Percentiles rank a stretch among this genome's conserved stretches.
phyloP scores from a whole-genome alignment of 2,888 invertebrate species.

The Euzophera pinguis region DNA sequence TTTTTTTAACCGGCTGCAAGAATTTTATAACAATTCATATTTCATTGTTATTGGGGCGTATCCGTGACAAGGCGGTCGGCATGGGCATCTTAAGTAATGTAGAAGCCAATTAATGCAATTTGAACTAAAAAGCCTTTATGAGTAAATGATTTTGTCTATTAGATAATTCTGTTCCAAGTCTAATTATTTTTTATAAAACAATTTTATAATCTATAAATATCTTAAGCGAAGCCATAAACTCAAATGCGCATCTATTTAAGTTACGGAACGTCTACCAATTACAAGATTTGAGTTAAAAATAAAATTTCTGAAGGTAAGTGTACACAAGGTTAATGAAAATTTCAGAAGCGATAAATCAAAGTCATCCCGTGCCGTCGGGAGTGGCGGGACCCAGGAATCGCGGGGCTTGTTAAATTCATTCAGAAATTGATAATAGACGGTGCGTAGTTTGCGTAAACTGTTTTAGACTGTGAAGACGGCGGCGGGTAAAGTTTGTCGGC shows the following conservation, averaged over 20 bases:
- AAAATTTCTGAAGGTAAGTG: neutral
- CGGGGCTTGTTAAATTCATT: constrained; percentile 25
- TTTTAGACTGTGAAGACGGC: constrained; percentile 69
- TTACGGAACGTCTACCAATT: neutral
- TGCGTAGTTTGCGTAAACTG: constrained; percentile 56
- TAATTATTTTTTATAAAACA: no score
- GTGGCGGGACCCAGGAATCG: neutral
- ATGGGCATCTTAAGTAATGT: no score
- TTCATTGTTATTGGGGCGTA: no score
- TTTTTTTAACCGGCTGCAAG: no score
- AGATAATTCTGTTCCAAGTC: no score
- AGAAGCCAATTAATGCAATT: no score
- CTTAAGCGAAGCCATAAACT: neutral
- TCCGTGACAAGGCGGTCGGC: no score
- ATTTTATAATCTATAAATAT: no score
- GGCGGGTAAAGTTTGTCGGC: constrained; percentile 36
- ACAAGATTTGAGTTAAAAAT: neutral
- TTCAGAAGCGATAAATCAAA: constrained; percentile 10
- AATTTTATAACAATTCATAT: no score
- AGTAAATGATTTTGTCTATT: no score
- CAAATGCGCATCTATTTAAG: neutral
- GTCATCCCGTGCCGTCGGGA: neutral
- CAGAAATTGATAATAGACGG: constrained; percentile 66
- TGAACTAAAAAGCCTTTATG: no score
- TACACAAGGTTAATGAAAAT: constrained; percentile 7